phyloP scores from a whole-genome alignment of 2,888 invertebrate species.

The Pyrrhosoma nymphula region DNA sequence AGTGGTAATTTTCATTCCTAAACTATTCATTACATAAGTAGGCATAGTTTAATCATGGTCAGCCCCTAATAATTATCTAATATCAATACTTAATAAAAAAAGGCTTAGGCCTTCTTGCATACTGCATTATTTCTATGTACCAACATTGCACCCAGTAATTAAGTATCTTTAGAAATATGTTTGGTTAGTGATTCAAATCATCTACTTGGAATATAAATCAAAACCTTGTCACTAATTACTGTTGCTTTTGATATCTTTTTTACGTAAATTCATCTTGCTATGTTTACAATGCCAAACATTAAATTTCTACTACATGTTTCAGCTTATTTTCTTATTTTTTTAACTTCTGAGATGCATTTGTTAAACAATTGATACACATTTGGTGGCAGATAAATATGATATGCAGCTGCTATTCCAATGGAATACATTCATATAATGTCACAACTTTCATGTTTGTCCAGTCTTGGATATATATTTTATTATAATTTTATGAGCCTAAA shows the following conservation, averaged over 20 bases:
- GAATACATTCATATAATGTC: not conserved
- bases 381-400: not conserved
- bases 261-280: not conserved
- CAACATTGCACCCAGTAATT: not conserved
- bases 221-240: not conserved
- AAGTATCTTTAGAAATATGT: not conserved
- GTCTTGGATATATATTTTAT: not conserved
- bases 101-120: not conserved
- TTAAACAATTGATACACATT: not conserved
- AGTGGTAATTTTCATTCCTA: not conserved
- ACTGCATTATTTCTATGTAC: not conserved
- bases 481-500: not conserved
- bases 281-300: not conserved
- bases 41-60: not conserved
- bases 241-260: not conserved
- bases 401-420: constrained; percentile 21
- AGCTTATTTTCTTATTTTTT: not conserved
- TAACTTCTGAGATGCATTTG: not conserved
- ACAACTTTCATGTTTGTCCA: not conserved
- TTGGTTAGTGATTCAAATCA: not conserved
- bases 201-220: not conserved
- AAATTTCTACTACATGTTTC: too few relatives aligned
- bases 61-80: not conserved
- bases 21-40: not conserved
- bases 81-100: not conserved